A percentile compares a stretch with the other conserved stretches of the same genome.
Conservation (phyloP, 1,140 invertebrate genomes). For the Drosophila sp. region DNA sequence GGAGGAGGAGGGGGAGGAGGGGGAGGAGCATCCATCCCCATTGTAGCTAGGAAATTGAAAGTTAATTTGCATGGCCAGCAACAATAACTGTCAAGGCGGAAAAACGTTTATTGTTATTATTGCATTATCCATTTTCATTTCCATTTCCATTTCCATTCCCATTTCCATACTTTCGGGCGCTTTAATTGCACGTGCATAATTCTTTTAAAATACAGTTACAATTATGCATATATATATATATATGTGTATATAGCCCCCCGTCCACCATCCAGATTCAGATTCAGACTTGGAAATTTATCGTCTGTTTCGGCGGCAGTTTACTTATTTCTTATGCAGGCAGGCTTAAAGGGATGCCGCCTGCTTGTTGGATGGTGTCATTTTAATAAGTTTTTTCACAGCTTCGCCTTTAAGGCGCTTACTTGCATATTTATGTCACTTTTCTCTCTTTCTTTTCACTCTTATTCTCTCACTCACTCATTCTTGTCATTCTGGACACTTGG, state of each 20-base stretch:
- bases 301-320: slow-evolving; percentile 37
- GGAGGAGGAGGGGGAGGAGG: not conserved
- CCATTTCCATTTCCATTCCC: slow-evolving; percentile 1
- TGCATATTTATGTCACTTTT: slow-evolving; percentile 74
- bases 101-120: slow-evolving; percentile 74
- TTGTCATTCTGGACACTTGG: slow-evolving; percentile 4
- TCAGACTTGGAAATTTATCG: slow-evolving; percentile 65
- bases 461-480: not conserved
- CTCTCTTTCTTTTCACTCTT: not conserved
- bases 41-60: slow-evolving; percentile 71
- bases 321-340: slow-evolving; percentile 70
- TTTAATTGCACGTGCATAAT: slow-evolving; percentile 80
- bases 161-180: slow-evolving; percentile 46
- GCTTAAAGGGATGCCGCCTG: slow-evolving; percentile 49
- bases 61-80: slow-evolving; percentile 78
- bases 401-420: slow-evolving; percentile 72
- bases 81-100: slow-evolving; percentile 59
- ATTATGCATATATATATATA: slow-evolving; percentile 33
- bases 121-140: slow-evolving; percentile 58
- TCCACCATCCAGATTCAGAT: not conserved
- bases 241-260: not conserved
- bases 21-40: not conserved
- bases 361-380: slow-evolving; percentile 45
- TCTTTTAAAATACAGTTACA: slow-evolving; percentile 78
- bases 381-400: slow-evolving; percentile 70